Evolutionary conservation across 2,797 vertebrate species (phyloP).

Genomic region (Todus mexicanus): DNA sequence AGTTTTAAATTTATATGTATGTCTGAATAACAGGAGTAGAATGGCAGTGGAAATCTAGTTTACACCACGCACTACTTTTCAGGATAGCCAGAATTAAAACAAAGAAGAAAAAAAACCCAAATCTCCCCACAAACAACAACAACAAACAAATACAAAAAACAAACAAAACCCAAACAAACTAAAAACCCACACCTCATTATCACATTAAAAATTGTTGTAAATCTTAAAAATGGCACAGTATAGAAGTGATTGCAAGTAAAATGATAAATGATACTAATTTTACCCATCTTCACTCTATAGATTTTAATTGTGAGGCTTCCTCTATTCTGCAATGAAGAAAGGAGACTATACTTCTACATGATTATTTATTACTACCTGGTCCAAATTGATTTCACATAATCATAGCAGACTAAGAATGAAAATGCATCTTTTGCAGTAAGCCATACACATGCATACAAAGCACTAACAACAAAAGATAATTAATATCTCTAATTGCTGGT

Average conservation of each 20-base stretch:
- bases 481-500: background rate
- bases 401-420: background rate
- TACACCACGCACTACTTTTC: background rate
- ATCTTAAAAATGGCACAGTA: background rate
- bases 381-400: slow-evolving; percentile 5
- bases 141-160: background rate
- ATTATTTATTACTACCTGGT: background rate
- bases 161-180: background rate
- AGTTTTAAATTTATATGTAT: background rate
- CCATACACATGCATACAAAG: background rate
- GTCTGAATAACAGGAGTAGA: background rate
- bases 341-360: background rate
- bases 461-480: background rate
- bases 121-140: too few relatives aligned
- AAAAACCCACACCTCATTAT: slow-evolving; percentile 1
- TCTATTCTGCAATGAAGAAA: background rate
- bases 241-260: background rate
- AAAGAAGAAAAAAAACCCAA: background rate
- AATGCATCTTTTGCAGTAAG: background rate
- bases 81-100: background rate
- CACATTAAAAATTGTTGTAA: slow-evolving; percentile 7
- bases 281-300: background rate
- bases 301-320: slow-evolving; percentile 6
- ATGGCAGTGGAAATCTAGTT: background rate
- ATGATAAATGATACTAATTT: slow-evolving; percentile 4